Evolutionary conservation across 2,888 invertebrate genomes (phyloP).

Genomic region (Orgyia antiqua): DNA sequence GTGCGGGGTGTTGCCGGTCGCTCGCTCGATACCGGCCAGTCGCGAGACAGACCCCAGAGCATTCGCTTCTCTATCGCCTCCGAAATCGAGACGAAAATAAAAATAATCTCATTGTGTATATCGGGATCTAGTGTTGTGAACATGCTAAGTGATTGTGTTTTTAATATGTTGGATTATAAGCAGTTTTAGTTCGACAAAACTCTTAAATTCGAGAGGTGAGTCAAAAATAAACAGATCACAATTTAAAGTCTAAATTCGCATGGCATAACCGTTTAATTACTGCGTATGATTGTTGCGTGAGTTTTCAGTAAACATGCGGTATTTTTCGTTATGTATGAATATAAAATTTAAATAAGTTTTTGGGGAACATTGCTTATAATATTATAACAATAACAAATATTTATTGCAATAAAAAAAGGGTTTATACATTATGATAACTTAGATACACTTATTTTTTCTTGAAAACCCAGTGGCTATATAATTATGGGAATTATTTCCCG

Average conservation of each 20-base stretch:
- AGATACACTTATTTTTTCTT: too few relatives aligned
- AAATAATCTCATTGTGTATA: constrained; percentile 31
- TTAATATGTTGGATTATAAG: constrained; percentile 24
- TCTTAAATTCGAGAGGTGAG: constrained; percentile 17
- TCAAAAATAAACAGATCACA: constrained; percentile 14
- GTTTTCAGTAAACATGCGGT: constrained; percentile 8
- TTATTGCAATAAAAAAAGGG: too few relatives aligned
- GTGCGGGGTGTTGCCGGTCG: constrained; percentile 59
- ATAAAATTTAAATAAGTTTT: too few relatives aligned
- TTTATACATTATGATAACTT: too few relatives aligned
- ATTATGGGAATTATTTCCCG: too few relatives aligned
- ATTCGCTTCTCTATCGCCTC: constrained; percentile 33
- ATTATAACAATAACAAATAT: too few relatives aligned
- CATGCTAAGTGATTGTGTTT: constrained; percentile 18
- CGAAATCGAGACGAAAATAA: constrained; percentile 30
- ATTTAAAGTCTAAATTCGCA: constrained; percentile 12
- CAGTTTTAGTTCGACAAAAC: constrained; percentile 13
- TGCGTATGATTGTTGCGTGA: constrained; percentile 23
- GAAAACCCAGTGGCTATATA: too few relatives aligned
- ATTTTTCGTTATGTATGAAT: constrained; percentile 4
- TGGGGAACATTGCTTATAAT: too few relatives aligned
- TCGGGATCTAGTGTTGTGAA: constrained; percentile 22
- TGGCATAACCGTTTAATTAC: constrained; percentile 16
- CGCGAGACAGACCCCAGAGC: constrained; percentile 45
- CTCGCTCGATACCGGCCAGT: constrained; percentile 72